phyloP scores from a whole-genome alignment of 2,888 invertebrate genomes.

The Caenorhabditis sp. region DNA sequence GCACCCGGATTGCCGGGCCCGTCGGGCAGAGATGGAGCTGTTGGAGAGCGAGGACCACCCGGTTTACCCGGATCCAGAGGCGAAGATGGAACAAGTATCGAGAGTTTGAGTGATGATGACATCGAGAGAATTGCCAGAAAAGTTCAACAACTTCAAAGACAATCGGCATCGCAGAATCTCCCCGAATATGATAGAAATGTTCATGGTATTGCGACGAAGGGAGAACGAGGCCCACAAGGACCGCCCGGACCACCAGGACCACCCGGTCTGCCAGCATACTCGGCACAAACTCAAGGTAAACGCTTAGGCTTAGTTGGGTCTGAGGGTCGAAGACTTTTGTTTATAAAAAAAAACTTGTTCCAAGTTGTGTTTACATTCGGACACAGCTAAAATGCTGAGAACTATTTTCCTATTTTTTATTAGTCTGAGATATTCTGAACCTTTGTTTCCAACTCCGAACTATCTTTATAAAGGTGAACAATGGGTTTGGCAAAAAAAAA shows the following conservation, averaged over 20 bases:
- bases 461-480: neutral
- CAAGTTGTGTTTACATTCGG: too few species aligned
- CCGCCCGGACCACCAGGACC: conserved; percentile 51
- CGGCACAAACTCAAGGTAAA: neutral
- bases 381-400: too few species aligned
- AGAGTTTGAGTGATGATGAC: conserved; percentile 61
- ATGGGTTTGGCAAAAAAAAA: neutral
- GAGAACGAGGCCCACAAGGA: conserved; percentile 52
- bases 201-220: conserved; percentile 39
- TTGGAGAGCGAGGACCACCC: conserved; percentile 29
- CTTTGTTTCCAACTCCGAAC: too few species aligned
- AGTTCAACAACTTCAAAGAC: conserved; percentile 17
- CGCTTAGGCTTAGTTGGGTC: too few species aligned
- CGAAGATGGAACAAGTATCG: conserved; percentile 44
- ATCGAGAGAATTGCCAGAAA: conserved; percentile 58
- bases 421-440: too few species aligned
- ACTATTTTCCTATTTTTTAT: too few species aligned
- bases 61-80: conserved; percentile 43
- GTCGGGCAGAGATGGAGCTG: conserved; percentile 44
- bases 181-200: conserved; percentile 52
- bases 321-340: too few species aligned
- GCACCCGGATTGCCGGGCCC: conserved; percentile 46
- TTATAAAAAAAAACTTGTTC: neutral
- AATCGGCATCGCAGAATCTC: conserved; percentile 2
- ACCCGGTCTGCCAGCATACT: conserved; percentile 17